A percentile compares a stretch with the other conserved stretches of the same genome.
phyloP scores from a whole-genome alignment of 2,113 vertebrate species.

The Ornithorhynchus anatinus region DNA sequence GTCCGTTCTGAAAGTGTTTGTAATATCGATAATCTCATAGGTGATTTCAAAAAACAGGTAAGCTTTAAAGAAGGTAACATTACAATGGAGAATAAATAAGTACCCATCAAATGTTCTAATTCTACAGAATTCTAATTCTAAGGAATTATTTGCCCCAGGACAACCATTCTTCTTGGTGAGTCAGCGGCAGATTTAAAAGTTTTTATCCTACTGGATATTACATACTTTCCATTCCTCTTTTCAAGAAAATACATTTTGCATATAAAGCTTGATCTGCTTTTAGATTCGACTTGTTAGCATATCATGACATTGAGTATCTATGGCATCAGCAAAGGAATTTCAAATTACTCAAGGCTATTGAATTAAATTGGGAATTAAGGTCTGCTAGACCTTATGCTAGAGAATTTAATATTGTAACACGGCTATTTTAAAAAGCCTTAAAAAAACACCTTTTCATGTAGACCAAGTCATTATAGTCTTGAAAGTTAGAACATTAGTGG shows the following conservation, averaged over 20 bases:
- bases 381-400: no score
- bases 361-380: constrained; percentile 2
- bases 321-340: constrained; percentile 78
- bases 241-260: constrained; percentile 71
- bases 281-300: constrained; percentile 58
- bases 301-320: constrained; percentile 75
- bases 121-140: constrained; percentile 82
- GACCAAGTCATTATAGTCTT: no score
- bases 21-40: no score
- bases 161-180: constrained; percentile 76
- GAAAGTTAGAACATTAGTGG: no score
- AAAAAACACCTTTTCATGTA: no score
- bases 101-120: constrained; percentile 79
- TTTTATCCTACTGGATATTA: constrained; percentile 69
- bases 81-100: constrained; percentile 71
- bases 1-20: no score
- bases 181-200: constrained; percentile 78
- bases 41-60: no score
- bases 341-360: constrained; percentile 75
- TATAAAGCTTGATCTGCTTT: constrained; percentile 74
- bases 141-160: constrained; percentile 80
- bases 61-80: constrained; percentile 59
- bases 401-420: not conserved
- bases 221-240: constrained; percentile 72
- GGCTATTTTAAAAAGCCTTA: not conserved